Evolutionary conservation across 2,797 vertebrate genomes (phyloP).

Genomic region (Micrastur ruficollis): DNA sequence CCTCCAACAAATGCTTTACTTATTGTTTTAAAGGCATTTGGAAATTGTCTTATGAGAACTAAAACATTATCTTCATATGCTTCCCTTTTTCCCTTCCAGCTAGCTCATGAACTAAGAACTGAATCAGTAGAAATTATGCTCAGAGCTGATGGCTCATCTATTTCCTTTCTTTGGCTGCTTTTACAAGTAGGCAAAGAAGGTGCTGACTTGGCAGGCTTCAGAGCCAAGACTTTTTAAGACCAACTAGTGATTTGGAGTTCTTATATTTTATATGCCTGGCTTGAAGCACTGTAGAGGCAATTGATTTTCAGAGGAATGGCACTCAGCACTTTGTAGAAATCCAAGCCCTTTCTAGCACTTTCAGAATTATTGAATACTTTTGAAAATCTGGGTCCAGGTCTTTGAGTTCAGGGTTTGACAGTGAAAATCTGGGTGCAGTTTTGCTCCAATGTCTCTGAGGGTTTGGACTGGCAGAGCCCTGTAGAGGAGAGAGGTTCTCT

Average conservation of each 20-base stretch:
- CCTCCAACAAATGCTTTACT: slow-evolving; percentile 42
- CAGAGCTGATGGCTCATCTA: slow-evolving; percentile 60
- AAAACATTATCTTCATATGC: not conserved
- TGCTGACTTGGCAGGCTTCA: slow-evolving; percentile 61
- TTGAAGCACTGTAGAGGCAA: slow-evolving; percentile 29
- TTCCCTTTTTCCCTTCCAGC: slow-evolving; percentile 24
- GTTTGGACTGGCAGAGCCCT: not conserved
- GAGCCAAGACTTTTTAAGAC: slow-evolving; percentile 62
- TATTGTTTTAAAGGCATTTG: slow-evolving; percentile 34
- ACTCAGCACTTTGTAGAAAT: slow-evolving; percentile 59
- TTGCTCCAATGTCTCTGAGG: not conserved
- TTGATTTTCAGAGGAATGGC: slow-evolving; percentile 55
- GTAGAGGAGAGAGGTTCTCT: not conserved
- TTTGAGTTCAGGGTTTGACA: not conserved
- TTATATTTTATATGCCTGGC: slow-evolving; percentile 52
- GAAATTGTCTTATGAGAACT: slow-evolving; percentile 7
- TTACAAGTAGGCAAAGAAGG: slow-evolving; percentile 56
- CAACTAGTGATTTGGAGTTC: slow-evolving; percentile 53
- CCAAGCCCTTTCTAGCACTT: slow-evolving; percentile 8
- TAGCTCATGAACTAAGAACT: slow-evolving; percentile 60
- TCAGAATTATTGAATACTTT: not conserved
- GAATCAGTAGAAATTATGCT: slow-evolving; percentile 65
- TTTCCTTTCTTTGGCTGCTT: slow-evolving; percentile 57
- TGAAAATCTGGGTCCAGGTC: not conserved
- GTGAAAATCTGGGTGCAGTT: not conserved